Evolutionary conservation across 2,113 vertebrate species (phyloP).

Genomic region (Ochotona princeps): DNA sequence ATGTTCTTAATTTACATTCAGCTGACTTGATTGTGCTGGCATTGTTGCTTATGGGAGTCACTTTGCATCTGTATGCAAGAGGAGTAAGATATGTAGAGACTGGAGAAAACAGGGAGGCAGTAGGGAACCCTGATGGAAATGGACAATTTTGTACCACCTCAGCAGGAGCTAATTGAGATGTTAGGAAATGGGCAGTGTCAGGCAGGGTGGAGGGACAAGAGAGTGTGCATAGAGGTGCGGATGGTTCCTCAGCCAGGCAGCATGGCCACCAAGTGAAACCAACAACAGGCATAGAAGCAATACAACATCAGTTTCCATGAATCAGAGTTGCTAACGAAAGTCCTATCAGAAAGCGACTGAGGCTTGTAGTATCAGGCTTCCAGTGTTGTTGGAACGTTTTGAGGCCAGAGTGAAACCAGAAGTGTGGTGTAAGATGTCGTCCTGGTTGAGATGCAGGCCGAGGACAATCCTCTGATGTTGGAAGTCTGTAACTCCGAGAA

Average conservation of each 20-base stretch:
- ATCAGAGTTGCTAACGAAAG: not conserved
- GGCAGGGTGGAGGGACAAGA: not conserved
- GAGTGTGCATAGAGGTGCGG: no score
- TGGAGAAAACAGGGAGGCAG: not conserved
- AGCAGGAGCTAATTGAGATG: not conserved
- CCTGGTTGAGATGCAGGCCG: not conserved
- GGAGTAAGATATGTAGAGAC: not conserved
- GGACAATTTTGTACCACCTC: not conserved
- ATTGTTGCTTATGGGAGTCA: not conserved
- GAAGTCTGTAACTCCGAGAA: not conserved
- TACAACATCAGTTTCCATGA: not conserved
- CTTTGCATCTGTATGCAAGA: not conserved
- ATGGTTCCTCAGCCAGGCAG: not conserved
- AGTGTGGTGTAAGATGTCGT: not conserved
- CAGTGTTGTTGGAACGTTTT: not conserved
- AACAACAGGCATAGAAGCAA: not conserved
- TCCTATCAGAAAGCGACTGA: no score
- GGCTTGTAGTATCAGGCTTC: not conserved
- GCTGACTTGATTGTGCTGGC: not conserved
- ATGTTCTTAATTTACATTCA: not conserved
- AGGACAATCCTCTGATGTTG: not conserved
- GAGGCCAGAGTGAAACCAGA: not conserved
- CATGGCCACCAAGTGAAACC: not conserved
- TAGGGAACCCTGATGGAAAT: not conserved
- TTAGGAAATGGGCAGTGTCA: fast-evolving